Base-by-base conservation (phyloP, 2,113 vertebrate species). In the Acanthochromis polyacanthus region DNA sequence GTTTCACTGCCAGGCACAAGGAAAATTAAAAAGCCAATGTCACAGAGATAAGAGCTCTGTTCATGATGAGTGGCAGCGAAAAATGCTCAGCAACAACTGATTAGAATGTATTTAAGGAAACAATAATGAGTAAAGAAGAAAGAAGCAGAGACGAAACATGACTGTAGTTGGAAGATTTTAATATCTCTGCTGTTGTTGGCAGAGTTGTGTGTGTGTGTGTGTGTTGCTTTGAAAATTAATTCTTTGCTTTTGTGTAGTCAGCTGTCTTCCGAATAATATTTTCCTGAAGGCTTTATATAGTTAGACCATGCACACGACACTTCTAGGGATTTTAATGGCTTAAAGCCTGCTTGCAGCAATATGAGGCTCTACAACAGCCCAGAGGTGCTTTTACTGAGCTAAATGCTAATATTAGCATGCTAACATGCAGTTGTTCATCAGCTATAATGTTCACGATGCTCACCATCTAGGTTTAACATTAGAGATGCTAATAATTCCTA, bases 21-120 rank as follows among this genome's bases (percentile, higher is more conserved):
- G 55, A 71, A 75, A 77, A 75, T 78, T 25, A 73, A 75, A 72
- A 45, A 72, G 61, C 20, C 58, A 76, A 20, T 56, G 76, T 75
- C 59, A 66, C 51, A 8, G 66, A 78, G 66, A 71, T 61, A 36
- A 71, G 43, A 81, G 62, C 43, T 17, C 30, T 36, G 32, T 22
- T 70, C 73, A 57, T n/a, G 57, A 85, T 30, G 77, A 81, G 22
- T 8, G 59, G 22, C 2, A 17, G 52, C 10, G 19, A 58, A 30
- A 79, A 72, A 75, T 19, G 51, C 32, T 25, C n/a, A 50, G 32
- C 4, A 58, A 36, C 32, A 45, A 59, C 12, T 46, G 36, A 70
- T 36, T 9, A 52, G 32, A 48, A 10, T 53, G 48, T 52, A 65
- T 63, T 52, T 20, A 58, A 69, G 9, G 20, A 52, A 74, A 55